phyloP scores from a whole-genome alignment of 2,888 invertebrate genomes.

The Sinhomidia bicolor region DNA sequence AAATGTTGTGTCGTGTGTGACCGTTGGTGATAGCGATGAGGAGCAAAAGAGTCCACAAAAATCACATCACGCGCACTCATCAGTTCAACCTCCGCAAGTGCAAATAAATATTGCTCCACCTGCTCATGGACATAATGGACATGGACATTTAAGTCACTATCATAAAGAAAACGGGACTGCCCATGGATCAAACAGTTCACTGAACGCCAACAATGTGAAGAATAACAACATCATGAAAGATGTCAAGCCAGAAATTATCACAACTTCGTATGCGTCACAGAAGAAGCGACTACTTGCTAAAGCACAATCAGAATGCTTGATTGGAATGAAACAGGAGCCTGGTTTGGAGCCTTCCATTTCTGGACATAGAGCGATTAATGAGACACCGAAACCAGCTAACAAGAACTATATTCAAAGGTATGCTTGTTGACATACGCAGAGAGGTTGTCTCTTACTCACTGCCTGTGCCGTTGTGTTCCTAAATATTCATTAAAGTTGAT shows the following conservation, averaged over 20 bases:
- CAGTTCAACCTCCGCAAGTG: conserved; percentile 41
- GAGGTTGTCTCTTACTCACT: neutral
- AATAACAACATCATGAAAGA: conserved; percentile 71
- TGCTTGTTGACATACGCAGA: neutral
- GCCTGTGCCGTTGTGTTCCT: too few relatives aligned
- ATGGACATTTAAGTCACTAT: conserved; percentile 41
- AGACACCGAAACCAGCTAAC: conserved; percentile 68
- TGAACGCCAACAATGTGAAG: conserved; percentile 39
- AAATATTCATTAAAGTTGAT: too few relatives aligned
- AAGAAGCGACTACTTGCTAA: conserved; percentile 94
- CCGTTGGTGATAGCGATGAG: conserved; percentile 89
- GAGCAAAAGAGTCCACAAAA: conserved; percentile 84
- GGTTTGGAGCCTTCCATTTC: conserved; percentile 76
- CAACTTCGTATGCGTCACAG: conserved; percentile 84
- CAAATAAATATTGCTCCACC: conserved; percentile 51
- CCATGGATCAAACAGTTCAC: conserved; percentile 1
- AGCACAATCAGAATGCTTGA: conserved; percentile 88
- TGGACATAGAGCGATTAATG: conserved; percentile 62
- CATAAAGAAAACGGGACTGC: neutral
- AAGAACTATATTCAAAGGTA: conserved; percentile 60
- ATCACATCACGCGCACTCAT: conserved; percentile 40
- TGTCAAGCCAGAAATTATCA: conserved; percentile 78
- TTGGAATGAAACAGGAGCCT: conserved; percentile 80
- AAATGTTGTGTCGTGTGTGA: conserved; percentile 90
- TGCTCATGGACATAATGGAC: conserved; percentile 44